phyloP scores from a whole-genome alignment of 2,113 vertebrate genomes.

The Meles meles region DNA sequence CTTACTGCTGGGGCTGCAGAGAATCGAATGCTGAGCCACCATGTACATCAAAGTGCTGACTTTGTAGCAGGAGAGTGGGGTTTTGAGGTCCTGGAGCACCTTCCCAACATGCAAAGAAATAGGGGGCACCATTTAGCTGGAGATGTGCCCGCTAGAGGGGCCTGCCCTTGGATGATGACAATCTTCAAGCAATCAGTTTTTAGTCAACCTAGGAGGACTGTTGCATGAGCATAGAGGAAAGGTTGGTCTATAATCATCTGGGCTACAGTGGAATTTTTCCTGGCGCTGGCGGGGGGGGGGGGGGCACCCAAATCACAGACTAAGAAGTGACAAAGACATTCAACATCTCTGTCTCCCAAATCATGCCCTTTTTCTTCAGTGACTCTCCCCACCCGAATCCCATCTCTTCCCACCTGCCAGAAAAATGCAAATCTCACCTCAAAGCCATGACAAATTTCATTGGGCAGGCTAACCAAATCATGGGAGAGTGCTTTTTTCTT shows the following conservation, averaged over 20 bases:
- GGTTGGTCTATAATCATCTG: not conserved
- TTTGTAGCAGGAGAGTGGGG: not conserved
- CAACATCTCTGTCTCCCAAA: not conserved
- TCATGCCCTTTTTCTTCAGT: no score
- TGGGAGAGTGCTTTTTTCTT: not conserved
- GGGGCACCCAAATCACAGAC: not conserved
- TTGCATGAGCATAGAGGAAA: fast-evolving
- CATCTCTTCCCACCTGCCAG: not conserved
- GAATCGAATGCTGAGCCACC: not conserved
- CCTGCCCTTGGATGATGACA: not conserved
- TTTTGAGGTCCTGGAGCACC: not conserved
- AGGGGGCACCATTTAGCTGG: not conserved
- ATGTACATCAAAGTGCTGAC: fast-evolving
- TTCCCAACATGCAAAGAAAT: not conserved
- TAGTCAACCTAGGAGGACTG: fast-evolving
- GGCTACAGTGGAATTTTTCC: not conserved
- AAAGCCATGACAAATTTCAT: not conserved
- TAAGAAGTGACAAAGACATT: not conserved
- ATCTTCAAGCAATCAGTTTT: not conserved
- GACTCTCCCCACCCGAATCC: fast-evolving
- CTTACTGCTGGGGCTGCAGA: fast-evolving
- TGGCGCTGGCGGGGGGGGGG: no score
- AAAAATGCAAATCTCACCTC: not conserved
- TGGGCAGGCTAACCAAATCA: not conserved
- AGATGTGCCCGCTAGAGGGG: not conserved